Evolutionary conservation across 2,797 vertebrate species (phyloP), one percentile per base, ranked within the genome.

Genomic region (Adrianichthys oophorus): DNA sequence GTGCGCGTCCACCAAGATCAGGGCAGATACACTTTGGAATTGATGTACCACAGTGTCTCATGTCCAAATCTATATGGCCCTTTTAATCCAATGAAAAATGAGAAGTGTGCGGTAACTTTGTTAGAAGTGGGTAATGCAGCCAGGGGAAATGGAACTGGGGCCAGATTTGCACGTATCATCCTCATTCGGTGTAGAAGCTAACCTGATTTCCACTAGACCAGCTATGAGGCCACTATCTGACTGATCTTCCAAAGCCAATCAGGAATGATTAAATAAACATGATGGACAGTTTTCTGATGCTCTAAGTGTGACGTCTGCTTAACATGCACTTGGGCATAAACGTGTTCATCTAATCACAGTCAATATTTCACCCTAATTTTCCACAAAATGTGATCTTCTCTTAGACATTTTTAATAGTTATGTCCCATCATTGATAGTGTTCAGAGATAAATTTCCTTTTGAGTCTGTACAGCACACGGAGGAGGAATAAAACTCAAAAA

Each of bases 61-160:
- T 82, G 77, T 78, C 65, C 80, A 80, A 88, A 87, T 87, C 82
- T 86, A 85, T 83, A 84, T 67, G 75, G 78, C 68, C 72, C 77
- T 81, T 92, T 90, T 85, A 89, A 87, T 87, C 79, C 78, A 85
- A 87, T 90, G 88, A 93, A 87, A 88, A 91, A 92, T 79, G 87
- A 91, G 88, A 89, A 87, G 87, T 84, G 87, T 81, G 72, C 79
- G n/a, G 68, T 92, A 93, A 92, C 87, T 78, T 79, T 85, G 88
- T 93, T 92, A 91, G 72, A 80, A 85, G 80, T 88, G 74, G 75
- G 62, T 87, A 89, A 90, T 86, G 77, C 71, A 84, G 84, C 84
- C 80, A 80, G 72, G 77, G 77, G 84, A 85, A 88, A 89, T 86
- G 80, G 86, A 86, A 81, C 74, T 74, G 61, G 65, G 80, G 78